Base-by-base conservation (phyloP, 2,888 invertebrate genomes). In the Drosophila maculinotata region DNA sequence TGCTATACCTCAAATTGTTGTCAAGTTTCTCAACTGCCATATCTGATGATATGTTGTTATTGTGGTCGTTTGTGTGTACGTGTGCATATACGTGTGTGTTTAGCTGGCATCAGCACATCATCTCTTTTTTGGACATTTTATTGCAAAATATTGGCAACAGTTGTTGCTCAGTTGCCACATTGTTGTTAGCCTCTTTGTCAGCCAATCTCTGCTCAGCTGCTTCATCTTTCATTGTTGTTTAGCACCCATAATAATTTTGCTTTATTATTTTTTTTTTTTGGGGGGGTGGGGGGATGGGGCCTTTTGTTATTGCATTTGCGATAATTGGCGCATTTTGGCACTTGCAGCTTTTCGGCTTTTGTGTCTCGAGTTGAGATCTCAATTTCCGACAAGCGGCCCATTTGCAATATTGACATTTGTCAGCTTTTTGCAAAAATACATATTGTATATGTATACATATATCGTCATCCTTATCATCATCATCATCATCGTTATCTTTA, bases 111-210 rank as follows among this genome's bases (percentile, higher is more conserved):
- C 79, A 85, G 62, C 80, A 80, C 85, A 76, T 85, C 83, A 82
- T 79, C 48, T 60, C 49, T 56, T 64, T 65, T 72, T 62, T 47
- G 8, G 42, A 36, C 59, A 56, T 73, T 69, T 72, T 72, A 79
- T 82, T 76, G 73, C 73, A 56, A 82, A 82, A 85, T 82, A 81
- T 81, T 81, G 79, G 80, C 83, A 85, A 85, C 79, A 79, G 62
- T 67, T 85, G 62, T 12, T 17, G 47, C 69, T 60, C 31, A 9
- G 39, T 12, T 65, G 69, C 64, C 65, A 80, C 69, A 66, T 77
- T 82, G 70, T 78, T 79, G 56, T 60, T 45, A 28, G 54, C 49
- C 44, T 33, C 30, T 60, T 65, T 66, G 60, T 65, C 51, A 53
- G 65, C 39, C 30, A 62, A 63, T 62, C 52, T 25, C 38, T 36